Conservation (phyloP, 2,888 invertebrate species). For the Lithophane socia region DNA sequence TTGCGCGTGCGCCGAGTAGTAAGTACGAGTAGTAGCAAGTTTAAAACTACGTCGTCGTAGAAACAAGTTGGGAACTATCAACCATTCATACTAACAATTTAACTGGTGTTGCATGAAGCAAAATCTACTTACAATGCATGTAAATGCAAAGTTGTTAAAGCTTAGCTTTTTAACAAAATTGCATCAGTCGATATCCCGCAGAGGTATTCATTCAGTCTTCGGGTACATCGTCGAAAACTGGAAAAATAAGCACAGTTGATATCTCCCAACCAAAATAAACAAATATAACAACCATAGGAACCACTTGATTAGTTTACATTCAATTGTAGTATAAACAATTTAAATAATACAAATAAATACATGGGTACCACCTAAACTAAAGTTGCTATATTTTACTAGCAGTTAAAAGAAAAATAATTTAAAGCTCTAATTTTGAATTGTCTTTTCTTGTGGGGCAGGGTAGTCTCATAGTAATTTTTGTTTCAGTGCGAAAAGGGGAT, state of each 20-base stretch:
- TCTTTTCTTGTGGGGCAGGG: neutral
- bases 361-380: neutral
- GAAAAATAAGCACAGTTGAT: conserved; percentile 58
- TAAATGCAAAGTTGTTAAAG: conserved; percentile 60
- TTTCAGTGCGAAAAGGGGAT: neutral
- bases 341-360: neutral
- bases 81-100: conserved; percentile 61
- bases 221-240: conserved; percentile 58
- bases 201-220: conserved; percentile 63
- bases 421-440: neutral
- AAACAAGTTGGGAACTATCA: conserved; percentile 61
- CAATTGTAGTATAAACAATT: neutral
- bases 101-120: conserved; percentile 45
- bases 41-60: conserved; percentile 51
- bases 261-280: conserved; percentile 43
- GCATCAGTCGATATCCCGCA: conserved; percentile 52
- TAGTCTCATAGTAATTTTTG: neutral
- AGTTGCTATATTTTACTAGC: neutral
- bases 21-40: conserved; percentile 45
- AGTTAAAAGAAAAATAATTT: neutral
- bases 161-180: conserved; percentile 59
- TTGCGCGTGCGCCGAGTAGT: conserved; percentile 37
- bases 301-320: conserved; percentile 9
- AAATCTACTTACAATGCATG: conserved; percentile 60
- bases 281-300: conserved; percentile 18